These are phyloP conservation scores for Trematomus loennbergii DNA, from an alignment of 2,113 vertebrate genomes.

Conservation along the genomic window DNA sequence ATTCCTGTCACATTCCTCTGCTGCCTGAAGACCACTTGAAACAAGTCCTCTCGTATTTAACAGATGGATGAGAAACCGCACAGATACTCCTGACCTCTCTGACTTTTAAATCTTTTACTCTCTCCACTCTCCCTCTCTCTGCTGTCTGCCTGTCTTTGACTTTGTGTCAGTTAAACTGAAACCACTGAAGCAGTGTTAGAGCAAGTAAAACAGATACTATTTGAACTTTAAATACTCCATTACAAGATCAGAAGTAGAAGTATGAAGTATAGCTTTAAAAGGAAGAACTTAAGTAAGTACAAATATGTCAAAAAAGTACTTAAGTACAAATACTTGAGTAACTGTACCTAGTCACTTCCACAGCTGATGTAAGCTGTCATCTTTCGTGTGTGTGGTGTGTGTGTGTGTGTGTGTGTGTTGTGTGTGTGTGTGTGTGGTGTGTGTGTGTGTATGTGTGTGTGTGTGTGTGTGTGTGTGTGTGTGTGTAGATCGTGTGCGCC, in stretches of 20 bases:
- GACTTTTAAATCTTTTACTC: constrained; percentile 73
- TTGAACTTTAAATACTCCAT: too few species aligned
- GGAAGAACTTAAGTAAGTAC: too few species aligned
- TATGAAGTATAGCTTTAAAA: too few species aligned
- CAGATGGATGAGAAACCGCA: constrained; percentile 64
- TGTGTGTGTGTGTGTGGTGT: constrained; percentile 2
- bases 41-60: constrained; percentile 69
- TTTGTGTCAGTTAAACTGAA: constrained; percentile 59
- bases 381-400: too few species aligned
- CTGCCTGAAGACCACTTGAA: constrained; percentile 71
- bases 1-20: constrained; percentile 64
- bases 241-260: too few species aligned
- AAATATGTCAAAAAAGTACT: too few species aligned
- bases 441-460: too few species aligned
- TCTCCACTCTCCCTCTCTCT: constrained; percentile 61
- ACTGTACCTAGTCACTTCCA: too few species aligned
- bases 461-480: too few species aligned
- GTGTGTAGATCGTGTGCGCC: constrained; percentile 43
- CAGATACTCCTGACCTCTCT: constrained; percentile 74
- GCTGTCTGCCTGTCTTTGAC: constrained; percentile 52
- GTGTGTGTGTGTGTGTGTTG: too few species aligned
- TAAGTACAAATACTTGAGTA: too few species aligned
- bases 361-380: constrained; percentile 33
- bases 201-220: too few species aligned
- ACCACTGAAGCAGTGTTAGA: constrained; percentile 7